Evolutionary conservation across 1,140 invertebrate species (phyloP).

Genomic region (Chrysopa pallens): DNA sequence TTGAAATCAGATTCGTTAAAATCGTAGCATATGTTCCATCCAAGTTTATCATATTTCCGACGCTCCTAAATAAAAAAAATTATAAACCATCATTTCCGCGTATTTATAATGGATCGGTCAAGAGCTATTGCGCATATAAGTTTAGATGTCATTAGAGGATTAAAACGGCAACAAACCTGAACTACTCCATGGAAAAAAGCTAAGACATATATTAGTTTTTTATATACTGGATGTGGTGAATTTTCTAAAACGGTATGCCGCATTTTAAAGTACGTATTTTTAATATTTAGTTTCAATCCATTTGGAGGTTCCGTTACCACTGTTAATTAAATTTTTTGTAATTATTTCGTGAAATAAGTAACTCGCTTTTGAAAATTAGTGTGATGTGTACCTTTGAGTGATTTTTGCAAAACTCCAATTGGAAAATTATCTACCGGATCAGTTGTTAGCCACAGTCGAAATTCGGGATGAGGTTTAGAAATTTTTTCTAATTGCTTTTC

Average conservation of each 20-base stretch:
- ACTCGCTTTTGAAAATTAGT: conserved; percentile 1
- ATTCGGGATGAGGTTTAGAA: conserved; percentile 67
- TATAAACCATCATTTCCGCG: no score
- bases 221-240: conserved; percentile 54
- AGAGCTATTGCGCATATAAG: no score
- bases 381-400: conserved; percentile 47
- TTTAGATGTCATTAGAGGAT: not conserved
- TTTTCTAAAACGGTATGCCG: conserved; percentile 42
- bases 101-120: no score
- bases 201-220: conserved; percentile 62
- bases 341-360: conserved; percentile 2
- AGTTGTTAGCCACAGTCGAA: conserved; percentile 82
- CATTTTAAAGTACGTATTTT: conserved; percentile 76
- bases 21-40: conserved; percentile 85
- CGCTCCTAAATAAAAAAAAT: no score
- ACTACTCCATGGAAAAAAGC: conserved; percentile 85
- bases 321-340: conserved; percentile 19
- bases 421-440: conserved; percentile 71
- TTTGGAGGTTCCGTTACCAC: conserved; percentile 81
- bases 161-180: conserved; percentile 30
- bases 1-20: conserved; percentile 85
- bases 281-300: conserved; percentile 74
- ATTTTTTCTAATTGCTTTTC: conserved; percentile 69
- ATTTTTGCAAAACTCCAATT: conserved; percentile 72
- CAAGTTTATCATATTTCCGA: conserved; percentile 80